A percentile compares a stretch with the other conserved stretches of the same genome.
These are phyloP conservation scores for Drosophila neocordata DNA, from an alignment of 1,140 invertebrate species.

Conservation along the genomic window DNA sequence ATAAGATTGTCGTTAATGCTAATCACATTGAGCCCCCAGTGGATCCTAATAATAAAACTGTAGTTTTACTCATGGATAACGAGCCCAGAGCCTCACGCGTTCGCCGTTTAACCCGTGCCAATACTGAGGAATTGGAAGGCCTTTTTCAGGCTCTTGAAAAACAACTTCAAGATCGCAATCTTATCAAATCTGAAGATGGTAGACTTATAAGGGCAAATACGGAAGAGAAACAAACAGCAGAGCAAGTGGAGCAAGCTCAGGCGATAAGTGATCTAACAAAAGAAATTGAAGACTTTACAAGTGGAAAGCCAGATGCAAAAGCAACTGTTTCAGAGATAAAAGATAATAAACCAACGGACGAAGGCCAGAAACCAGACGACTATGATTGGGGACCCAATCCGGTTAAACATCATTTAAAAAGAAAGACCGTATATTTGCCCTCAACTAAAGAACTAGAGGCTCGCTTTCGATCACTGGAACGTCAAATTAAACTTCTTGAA, in stretches of 20 bases:
- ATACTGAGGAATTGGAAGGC: conserved; percentile 74
- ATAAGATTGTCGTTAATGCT: conserved; percentile 33
- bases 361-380: conserved; percentile 32
- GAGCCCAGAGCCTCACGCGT: conserved; percentile 71
- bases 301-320: conserved; percentile 35
- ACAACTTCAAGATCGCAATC: conserved; percentile 65
- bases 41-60: conserved; percentile 69
- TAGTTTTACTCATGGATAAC: conserved; percentile 74
- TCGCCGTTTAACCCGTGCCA: conserved; percentile 69
- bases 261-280: conserved; percentile 71
- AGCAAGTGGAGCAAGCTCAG: conserved; percentile 58
- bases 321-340: background rate
- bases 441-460: conserved; percentile 76
- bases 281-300: conserved; percentile 68
- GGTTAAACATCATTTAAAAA: conserved; percentile 71
- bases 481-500: conserved; percentile 74
- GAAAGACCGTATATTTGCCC: conserved; percentile 71
- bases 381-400: conserved; percentile 77
- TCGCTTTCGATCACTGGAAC: conserved; percentile 71
- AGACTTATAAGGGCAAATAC: conserved; percentile 36
- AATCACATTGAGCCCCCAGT: conserved; percentile 38
- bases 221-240: conserved; percentile 33
- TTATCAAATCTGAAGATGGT: conserved; percentile 74
- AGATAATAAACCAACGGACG: conserved; percentile 1
- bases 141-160: conserved; percentile 76